Conservation (phyloP, 2,888 invertebrate species). For the Mycalesis mineus region DNA sequence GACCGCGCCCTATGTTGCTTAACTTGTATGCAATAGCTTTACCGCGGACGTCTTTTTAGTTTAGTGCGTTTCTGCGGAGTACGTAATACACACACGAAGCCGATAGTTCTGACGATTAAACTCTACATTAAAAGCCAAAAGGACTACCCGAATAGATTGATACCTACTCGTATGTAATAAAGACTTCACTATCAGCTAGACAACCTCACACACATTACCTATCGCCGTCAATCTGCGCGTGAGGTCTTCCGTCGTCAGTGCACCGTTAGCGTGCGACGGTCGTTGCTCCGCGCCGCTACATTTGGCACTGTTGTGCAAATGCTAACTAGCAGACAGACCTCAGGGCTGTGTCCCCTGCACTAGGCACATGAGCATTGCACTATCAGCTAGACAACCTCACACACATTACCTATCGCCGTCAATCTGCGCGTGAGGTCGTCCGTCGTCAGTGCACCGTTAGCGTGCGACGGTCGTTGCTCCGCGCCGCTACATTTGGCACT, state of each 20-base stretch:
- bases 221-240: background rate
- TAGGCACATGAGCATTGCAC: too few species aligned
- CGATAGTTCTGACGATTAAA: too few species aligned
- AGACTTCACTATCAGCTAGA: too few species aligned
- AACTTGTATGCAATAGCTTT: too few species aligned
- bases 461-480: constrained; percentile 53
- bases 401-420: background rate
- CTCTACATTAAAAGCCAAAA: too few species aligned
- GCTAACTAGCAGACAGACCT: background rate
- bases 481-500: constrained; percentile 35
- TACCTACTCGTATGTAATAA: too few species aligned
- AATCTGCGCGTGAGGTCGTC: background rate
- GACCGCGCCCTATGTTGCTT: too few species aligned
- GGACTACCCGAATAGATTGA: too few species aligned
- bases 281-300: constrained; percentile 47
- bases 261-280: constrained; percentile 42
- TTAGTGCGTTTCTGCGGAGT: too few species aligned
- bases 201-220: background rate
- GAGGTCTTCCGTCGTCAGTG: background rate
- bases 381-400: background rate
- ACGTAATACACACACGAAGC: too few species aligned
- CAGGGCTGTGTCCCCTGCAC: too few species aligned
- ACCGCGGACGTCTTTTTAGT: too few species aligned
- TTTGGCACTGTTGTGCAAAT: constrained; percentile 9
- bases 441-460: constrained; percentile 15